Evolutionary conservation across 2,797 vertebrate genomes (phyloP), one percentile per base, ranked within the genome.

Genomic region (Chaetodon trifasciatus): DNA sequence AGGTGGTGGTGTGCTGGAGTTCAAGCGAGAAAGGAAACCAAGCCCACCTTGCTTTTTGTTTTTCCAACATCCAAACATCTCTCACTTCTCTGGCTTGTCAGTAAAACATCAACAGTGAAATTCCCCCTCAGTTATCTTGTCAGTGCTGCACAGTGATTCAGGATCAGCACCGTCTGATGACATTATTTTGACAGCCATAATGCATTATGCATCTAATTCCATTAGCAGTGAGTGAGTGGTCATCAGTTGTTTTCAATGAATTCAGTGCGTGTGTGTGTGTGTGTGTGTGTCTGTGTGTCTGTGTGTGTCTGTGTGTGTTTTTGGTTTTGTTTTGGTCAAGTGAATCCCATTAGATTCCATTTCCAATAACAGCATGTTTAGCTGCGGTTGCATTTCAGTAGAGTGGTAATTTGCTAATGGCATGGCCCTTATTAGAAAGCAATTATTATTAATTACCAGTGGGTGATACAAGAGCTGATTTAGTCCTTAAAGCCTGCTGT

Each of bases 381-480:
- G 86, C 88, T 88, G 86, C 19, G 52, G 88, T 86, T 89, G 88
- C 90, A 78, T 92, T 91, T 90, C 82, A 85, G 83, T 47, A 46
- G 82, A 89, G 88, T 85, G 91, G 83, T 94, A 93, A 95, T 95
- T 94, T 93, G 93, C 91, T 94, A 93, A 95, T 95, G 94, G 90
- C 90, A 76, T 64, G 82, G 74, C 89, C 86, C 93, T 94, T 94
- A 94, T 94, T 93, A 94, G 88, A 93, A 91, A 81, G 92, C 93
- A 93, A 94, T 94, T 93, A 93, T 94, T 93, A 93, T 93, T 94
- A 94, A 95, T 95, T 93, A 92, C 87, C 86, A 90, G 83, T 80
- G 86, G 86, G 88, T 87, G 88, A 92, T 89, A 88, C 81, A 89
- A 90, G 90, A 88, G 90, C 81, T 86, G 90, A 93, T 93, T 93